Base-by-base conservation (phyloP, 2,888 invertebrate genomes). In the Rhabditoides inermis region DNA sequence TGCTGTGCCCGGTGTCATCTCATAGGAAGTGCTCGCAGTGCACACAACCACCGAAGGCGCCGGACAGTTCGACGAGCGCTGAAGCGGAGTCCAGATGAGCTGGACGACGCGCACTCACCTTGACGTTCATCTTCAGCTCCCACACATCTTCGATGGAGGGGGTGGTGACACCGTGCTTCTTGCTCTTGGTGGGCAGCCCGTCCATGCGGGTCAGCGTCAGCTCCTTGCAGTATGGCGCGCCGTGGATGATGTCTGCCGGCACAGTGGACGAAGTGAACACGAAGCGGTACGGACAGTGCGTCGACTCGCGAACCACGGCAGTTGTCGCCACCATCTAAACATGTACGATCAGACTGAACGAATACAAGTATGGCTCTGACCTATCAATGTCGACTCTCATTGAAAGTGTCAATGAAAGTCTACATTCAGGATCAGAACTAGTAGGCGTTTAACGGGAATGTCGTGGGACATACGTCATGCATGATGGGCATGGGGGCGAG, bases 281-380 rank as follows among this genome's bases (percentile, higher is more conserved):
- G 26, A 50, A 59, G 27, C 59, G 56, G 51, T 69, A 73, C 2
- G 72, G 72, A 3, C 60, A 55, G 54, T 72, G 72, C n/a, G 49
- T 32, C 3, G 68, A 64, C 46, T 72, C 71, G 1, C 70, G 49
- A 2, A 73, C 55, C 35, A 30, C 49, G 12, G 62, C 56, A 15
- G 51, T 49, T 7, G 46, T 52, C 23, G 58, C 47, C 30, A 63
- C 49, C 2, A 66, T 40, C 66, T 63, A 53, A 6, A 61, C 58
- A 39, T n/a, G n/a, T n/a, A n/a, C n/a, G n/a, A n/a, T n/a, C n/a
- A n/a, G n/a, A n/a, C n/a, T n/a, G n/a, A n/a, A n/a, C n/a, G n/a
- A n/a, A n/a, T n/a, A n/a, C n/a, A n/a, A n/a, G n/a, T n/a, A n/a
- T n/a, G n/a, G n/a, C n/a, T n/a, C n/a, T n/a, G n/a, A n/a, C n/a